phyloP scores from a whole-genome alignment of 2,113 vertebrate species.

The Alethe castanea region DNA sequence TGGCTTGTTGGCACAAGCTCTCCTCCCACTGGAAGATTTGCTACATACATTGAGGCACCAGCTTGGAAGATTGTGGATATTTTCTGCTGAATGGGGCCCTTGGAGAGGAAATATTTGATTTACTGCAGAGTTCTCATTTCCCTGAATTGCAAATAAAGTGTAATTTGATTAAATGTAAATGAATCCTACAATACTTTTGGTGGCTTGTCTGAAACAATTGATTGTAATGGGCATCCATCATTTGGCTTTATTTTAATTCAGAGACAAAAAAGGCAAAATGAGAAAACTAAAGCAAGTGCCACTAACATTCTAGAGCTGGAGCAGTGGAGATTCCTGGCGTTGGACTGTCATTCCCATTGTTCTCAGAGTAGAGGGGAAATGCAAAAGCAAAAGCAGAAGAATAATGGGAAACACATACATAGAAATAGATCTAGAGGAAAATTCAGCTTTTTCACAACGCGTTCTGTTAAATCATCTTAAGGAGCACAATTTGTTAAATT shows the following conservation, averaged over 20 bases:
- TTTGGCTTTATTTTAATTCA: conserved; percentile 66
- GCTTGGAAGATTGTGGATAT: conserved; percentile 13
- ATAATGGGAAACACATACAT: neutral
- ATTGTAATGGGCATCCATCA: conserved; percentile 67
- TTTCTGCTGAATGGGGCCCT: conserved; percentile 59
- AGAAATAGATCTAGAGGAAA: neutral
- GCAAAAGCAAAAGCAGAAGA: conserved; percentile 12
- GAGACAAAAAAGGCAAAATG: conserved; percentile 52
- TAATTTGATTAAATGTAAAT: conserved; percentile 73
- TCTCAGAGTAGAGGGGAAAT: neutral
- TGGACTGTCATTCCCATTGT: conserved; percentile 44
- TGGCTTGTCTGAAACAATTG: conserved; percentile 70
- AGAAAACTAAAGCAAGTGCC: conserved; percentile 53
- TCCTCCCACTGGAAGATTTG: conserved; percentile 53
- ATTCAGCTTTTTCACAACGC: neutral
- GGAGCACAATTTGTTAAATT: neutral
- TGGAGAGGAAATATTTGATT: conserved; percentile 69
- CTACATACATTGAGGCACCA: conserved; percentile 40
- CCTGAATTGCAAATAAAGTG: conserved; percentile 70
- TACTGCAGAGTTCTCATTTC: conserved; percentile 66
- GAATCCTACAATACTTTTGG: conserved; percentile 67
- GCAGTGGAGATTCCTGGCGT: neutral
- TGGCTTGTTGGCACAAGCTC: conserved; percentile 50
- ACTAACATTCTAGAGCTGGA: conserved; percentile 46
- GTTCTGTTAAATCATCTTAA: neutral